phyloP scores from a whole-genome alignment of 2,113 vertebrate genomes.

The Romanogobio albipinnatus region DNA sequence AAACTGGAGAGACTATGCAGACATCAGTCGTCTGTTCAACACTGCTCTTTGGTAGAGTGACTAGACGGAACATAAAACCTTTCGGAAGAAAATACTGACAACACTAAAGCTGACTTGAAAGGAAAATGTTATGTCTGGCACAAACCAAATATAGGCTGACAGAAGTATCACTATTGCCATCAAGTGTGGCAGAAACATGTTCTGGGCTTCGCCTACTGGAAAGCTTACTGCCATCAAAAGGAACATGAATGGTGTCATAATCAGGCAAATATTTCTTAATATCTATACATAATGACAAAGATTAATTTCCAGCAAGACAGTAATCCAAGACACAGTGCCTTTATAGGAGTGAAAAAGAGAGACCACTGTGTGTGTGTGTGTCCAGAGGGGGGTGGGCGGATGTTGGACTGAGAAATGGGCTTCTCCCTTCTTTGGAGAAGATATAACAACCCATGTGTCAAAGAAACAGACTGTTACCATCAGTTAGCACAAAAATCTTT shows the following conservation, averaged over 20 bases:
- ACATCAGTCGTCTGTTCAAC: not conserved
- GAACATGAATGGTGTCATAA: not conserved
- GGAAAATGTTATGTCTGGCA: slow-evolving; percentile 12
- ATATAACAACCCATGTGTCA: not conserved
- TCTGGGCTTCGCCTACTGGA: not conserved
- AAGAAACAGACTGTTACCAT: not conserved
- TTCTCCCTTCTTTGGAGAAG: not conserved
- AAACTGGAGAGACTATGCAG: slow-evolving; percentile 18
- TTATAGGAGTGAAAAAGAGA: too few relatives aligned
- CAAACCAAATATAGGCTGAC: not conserved
- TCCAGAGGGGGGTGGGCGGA: too few relatives aligned
- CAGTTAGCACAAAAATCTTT: slow-evolving; percentile 13
- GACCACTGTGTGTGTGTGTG: too few relatives aligned
- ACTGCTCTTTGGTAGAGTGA: not conserved
- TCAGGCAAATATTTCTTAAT: not conserved
- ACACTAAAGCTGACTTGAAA: not conserved
- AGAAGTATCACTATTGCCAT: not conserved
- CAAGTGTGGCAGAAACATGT: not conserved
- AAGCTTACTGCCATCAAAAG: not conserved
- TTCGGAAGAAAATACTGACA: not conserved
- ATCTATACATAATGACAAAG: not conserved
- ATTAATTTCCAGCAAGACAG: not conserved
- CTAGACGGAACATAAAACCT: not conserved
- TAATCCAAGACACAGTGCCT: not conserved
- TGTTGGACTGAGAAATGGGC: too few relatives aligned